Base-by-base conservation (phyloP, 2,797 vertebrate genomes). In the Anabas testudineus region DNA sequence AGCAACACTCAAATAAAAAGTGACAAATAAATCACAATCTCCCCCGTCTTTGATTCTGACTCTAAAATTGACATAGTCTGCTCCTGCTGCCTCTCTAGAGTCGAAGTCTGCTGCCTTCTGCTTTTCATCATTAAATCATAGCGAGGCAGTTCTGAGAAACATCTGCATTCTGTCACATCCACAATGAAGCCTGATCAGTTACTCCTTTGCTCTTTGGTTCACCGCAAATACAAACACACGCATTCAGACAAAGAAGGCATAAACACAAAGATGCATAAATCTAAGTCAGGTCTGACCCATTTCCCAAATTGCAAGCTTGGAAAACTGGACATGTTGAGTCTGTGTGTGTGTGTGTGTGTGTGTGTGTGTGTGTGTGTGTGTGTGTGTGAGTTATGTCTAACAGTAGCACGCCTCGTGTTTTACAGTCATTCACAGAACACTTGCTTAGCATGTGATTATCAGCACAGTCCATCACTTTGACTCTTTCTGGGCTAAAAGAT, bases 111-210 rank as follows among this genome's bases (percentile, higher is more conserved):
- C 72, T 55, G 81, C 87, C 76, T 85, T 86, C 82, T 81, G 75
- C 82, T 78, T 90, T 90, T 90, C 83, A 91, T 88, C 81, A 90
- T 89, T 87, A 90, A 90, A 91, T 91, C 80, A 88, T 86, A 82
- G 78, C 66, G 1, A 53, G 76, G 70, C 83, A 82, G 57, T 82
- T 85, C 80, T 80, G 73, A 76, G 69, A 82, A 90, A 85, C 88
- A 92, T 93, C 88, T 91, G 83, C 89, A 92, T 90, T 84, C 82
- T 89, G 88, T 81, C 84, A 86, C 75, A 84, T 80, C 53, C 55
- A 80, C 81, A 80, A 81, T 73, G 72, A 74, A 69, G 76, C 78
- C 68, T 71, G 22, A 83, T 85, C 87, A 87, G 65, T 90, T 85
- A 87, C 75, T 76, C 52, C 43, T 58, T 69, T 22, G 37, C 71